Percentiles rank a stretch among this genome's conserved stretches.
Evolutionary conservation across 2,888 invertebrate genomes (phyloP).

Genomic region (Pachymerium ferrugineum): DNA sequence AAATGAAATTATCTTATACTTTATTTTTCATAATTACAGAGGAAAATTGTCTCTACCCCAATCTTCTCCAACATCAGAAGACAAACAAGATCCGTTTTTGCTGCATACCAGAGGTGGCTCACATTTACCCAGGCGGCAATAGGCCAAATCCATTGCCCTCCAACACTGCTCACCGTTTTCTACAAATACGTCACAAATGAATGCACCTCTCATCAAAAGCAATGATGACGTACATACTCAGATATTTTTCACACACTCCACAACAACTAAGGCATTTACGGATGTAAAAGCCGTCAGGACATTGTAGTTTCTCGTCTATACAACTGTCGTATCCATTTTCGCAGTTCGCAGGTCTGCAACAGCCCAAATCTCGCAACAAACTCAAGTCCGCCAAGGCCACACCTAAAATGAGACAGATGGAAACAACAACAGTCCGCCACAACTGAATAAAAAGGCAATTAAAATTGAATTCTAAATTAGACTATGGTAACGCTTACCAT

Average conservation of each 20-base stretch:
- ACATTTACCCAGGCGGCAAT: background rate
- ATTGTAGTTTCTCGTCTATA: background rate
- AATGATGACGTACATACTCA: background rate
- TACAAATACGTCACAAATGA: background rate
- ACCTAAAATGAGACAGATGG: no score
- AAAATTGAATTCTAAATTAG: no score
- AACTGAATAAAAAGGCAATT: no score
- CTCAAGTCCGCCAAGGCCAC: no score
- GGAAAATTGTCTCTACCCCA: background rate
- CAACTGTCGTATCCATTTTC: background rate
- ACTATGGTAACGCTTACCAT: no score
- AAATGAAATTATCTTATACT: no score
- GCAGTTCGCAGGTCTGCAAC: background rate
- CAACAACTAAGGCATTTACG: background rate
- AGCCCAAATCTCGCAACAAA: background rate
- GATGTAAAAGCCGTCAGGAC: background rate
- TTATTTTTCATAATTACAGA: no score
- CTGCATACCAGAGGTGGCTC: constrained; percentile 2
- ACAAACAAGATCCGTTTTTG: background rate
- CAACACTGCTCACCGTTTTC: constrained; percentile 1
- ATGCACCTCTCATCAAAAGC: background rate
- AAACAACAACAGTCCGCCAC: no score
- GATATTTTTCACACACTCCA: background rate
- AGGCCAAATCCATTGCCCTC: constrained; percentile 5
- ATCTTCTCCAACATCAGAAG: background rate